Conservation (phyloP, 2,113 vertebrate species). For the Grallaria varia region DNA sequence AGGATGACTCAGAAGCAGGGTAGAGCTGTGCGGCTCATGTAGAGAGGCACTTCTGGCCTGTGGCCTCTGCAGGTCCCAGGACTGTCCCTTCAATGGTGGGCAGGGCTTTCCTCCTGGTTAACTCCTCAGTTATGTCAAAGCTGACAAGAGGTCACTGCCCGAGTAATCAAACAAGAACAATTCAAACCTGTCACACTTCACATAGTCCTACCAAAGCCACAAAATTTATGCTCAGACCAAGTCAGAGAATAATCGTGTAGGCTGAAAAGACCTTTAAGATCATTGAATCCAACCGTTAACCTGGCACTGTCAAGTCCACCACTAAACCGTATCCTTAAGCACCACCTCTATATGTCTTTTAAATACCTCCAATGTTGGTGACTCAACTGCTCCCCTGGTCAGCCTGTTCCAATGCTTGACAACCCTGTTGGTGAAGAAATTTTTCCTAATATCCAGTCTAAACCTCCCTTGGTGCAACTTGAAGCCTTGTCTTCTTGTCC, state of each 20-base stretch:
- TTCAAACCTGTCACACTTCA: background rate
- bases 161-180: background rate
- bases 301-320: background rate
- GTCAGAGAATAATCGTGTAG: background rate
- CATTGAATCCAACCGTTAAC: background rate
- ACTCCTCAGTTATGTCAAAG: background rate
- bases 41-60: background rate
- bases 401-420: background rate
- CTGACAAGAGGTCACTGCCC: rapidly evolving
- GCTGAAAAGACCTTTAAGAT: background rate
- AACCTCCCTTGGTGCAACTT: background rate
- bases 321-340: background rate
- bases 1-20: background rate
- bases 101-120: background rate
- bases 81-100: rapidly evolving
- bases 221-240: background rate
- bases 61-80: background rate
- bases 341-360: background rate
- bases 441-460: background rate
- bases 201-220: rapidly evolving
- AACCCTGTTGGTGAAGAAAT: background rate
- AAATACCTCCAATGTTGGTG: background rate
- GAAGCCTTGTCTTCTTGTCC: background rate
- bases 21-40: background rate
- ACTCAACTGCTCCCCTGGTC: background rate